Base-by-base conservation (phyloP, 2,113 vertebrate genomes). In the Setophaga petechia region DNA sequence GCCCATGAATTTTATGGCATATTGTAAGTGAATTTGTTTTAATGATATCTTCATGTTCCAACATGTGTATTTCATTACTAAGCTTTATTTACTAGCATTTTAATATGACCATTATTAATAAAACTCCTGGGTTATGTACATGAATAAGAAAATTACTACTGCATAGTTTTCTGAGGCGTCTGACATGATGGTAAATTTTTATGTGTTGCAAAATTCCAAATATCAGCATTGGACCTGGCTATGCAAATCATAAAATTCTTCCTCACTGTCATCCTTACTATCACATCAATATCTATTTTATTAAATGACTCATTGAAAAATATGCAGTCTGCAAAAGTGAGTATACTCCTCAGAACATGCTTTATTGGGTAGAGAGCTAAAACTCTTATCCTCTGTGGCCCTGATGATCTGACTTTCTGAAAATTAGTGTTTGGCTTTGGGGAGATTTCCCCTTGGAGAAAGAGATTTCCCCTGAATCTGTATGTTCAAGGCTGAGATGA, bases 61-160 rank as follows among this genome's bases (percentile, higher is more conserved):
- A 78, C 30, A 39, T 73, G 19, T 46, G 55, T 93, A 87, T 95
- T 92, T 97, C 35, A 92, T 94, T 72, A 58, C 20, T 49, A 41
- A 65, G 52, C 37, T 92, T 86, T 81, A 49, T 72, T 69, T 94
- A 77, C 63, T 90, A 77, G 23, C 35, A 63, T 83, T 94, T 95
- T 80, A 88, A 87, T 7, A 0, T 69, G 72, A 8, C 15, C 5
- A 67, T 94, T 85, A 93, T 83, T 93, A 94, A 67, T 88, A 43
- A 86, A 95, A 90, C 24, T 33, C 19, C 12, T 67, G 27, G 10
- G 6, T 88, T 69, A 63, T 47, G 35, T 66, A 63, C 15, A 59
- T 37, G 24, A 85, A 62, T 68, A 37, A 55, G 30, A 66, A 82
- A 51, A 77, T 41, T 37, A 65, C 78, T 85, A 39, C 67, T 73